These are phyloP conservation scores for Hippocampus zosterae DNA, from an alignment of 2,113 vertebrate genomes.

Conservation along the genomic window DNA sequence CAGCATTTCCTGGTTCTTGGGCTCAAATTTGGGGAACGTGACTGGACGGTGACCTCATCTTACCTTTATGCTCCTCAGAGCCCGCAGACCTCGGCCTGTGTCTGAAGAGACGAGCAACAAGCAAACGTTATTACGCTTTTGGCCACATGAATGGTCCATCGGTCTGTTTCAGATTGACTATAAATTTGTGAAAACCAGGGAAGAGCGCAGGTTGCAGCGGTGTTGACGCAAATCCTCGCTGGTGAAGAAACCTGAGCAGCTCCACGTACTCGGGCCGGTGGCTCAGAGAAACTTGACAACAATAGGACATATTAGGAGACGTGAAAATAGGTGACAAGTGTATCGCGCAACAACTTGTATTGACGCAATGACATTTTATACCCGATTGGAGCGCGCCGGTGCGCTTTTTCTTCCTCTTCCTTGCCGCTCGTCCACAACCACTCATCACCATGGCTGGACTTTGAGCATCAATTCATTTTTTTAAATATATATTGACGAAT, in stretches of 20 bases:
- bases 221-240: constrained; percentile 74
- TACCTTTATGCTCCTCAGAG: constrained; percentile 75
- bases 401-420: constrained; percentile 55
- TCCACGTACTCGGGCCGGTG: constrained; percentile 74
- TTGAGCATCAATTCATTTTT: neutral
- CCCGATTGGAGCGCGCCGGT: constrained; percentile 25
- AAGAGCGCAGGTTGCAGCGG: constrained; percentile 79
- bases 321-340: neutral
- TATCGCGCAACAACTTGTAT: neutral
- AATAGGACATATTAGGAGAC: neutral
- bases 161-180: neutral
- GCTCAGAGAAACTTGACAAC: constrained; percentile 73
- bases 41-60: neutral
- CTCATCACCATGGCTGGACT: constrained; percentile 27
- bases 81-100: constrained; percentile 87
- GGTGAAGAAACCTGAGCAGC: constrained; percentile 83
- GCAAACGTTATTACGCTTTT: neutral
- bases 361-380: constrained; percentile 10
- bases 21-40: neutral
- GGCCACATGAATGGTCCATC: neutral
- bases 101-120: constrained; percentile 55
- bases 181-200: constrained; percentile 66
- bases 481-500: too few species aligned
- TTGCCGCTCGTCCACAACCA: constrained; percentile 49
- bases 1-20: neutral